Conservation (phyloP, 2,888 invertebrate species). For the Mythimna albipuncta region DNA sequence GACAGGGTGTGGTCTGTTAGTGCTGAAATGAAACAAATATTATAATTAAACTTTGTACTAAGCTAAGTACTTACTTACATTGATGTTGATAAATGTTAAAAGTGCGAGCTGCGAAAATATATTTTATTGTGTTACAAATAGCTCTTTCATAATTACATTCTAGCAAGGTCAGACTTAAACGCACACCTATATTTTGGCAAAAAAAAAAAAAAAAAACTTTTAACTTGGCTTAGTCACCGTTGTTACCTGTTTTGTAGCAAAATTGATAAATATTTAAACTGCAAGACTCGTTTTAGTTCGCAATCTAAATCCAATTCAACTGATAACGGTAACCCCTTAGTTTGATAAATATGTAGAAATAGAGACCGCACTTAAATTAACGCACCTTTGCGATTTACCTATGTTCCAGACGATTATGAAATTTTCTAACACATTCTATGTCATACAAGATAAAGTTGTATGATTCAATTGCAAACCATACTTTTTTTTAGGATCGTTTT, state of each 20-base stretch:
- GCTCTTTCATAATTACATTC: slow-evolving; percentile 14
- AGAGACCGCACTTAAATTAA: background rate
- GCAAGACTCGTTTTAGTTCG: slow-evolving; percentile 9
- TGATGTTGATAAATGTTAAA: slow-evolving; percentile 5
- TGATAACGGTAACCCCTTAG: slow-evolving; percentile 25
- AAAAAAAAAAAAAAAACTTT: background rate
- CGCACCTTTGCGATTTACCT: background rate
- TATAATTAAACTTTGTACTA: background rate
- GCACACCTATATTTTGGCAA: background rate
- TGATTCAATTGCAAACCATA: no score
- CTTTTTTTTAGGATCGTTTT: no score
- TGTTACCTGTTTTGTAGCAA: background rate
- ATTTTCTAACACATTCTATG: no score
- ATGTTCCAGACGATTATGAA: no score
- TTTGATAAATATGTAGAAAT: no score
- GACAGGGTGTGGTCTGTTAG: slow-evolving; percentile 22
- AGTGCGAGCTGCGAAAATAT: slow-evolving; percentile 40
- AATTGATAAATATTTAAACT: slow-evolving; percentile 25
- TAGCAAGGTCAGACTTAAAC: background rate
- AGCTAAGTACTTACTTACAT: background rate
- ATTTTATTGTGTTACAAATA: background rate
- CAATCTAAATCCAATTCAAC: slow-evolving; percentile 23
- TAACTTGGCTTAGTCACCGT: slow-evolving; percentile 2
- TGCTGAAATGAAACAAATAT: slow-evolving; percentile 18
- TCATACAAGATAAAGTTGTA: no score